Base-by-base conservation (phyloP, 1,140 invertebrate genomes). In the Arion vulgaris region DNA sequence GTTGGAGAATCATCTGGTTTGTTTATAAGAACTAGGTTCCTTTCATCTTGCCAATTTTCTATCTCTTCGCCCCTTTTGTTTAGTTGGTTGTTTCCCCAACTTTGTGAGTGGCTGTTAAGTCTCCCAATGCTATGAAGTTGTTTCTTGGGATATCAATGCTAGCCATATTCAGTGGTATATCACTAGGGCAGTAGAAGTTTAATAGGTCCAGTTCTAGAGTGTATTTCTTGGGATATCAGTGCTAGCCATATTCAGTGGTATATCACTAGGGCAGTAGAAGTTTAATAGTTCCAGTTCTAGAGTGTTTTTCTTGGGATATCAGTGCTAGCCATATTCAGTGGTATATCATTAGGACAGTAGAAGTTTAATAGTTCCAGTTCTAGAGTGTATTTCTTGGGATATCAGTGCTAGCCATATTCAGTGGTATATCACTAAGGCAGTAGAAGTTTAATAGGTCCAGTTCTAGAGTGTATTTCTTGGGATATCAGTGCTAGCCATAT, bases 81-180 rank as follows among this genome's bases (percentile, higher is more conserved):
- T n/a, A 86, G 57, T 39, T 80, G 57, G 38, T 85, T 78, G 82
- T 83, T 85, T 68, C 77, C 81, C 86, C 83, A 87, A 79, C 83
- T 86, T 69, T 81, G 83, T 1, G 86, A 87, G 28, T 86, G 86
- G 77, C 84, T 84, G 82, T 85, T 85, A 84, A 84, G 77, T 86
- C 83, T 49, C 80, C 83, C 23, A 81, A 72, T 7, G 41, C 41
- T 45, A 45, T 45, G 41, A 45, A 45, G 41, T 15, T 45, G 41
- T 15, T 15, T 7, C 5, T 45, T 9, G 26, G 26, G 53, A 23
- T 19, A n/a, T 57, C 53, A 4, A 57, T 19, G 53, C 53, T 19
- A 57, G 53, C 15, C 53, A 57, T 19, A 23, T 23, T 19, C 53
- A 57, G 53, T 23, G 26, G 53, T 19, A 19, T 57, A 19, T 19